Conservation (phyloP, 2,113 vertebrate species). For the Mola mola region DNA sequence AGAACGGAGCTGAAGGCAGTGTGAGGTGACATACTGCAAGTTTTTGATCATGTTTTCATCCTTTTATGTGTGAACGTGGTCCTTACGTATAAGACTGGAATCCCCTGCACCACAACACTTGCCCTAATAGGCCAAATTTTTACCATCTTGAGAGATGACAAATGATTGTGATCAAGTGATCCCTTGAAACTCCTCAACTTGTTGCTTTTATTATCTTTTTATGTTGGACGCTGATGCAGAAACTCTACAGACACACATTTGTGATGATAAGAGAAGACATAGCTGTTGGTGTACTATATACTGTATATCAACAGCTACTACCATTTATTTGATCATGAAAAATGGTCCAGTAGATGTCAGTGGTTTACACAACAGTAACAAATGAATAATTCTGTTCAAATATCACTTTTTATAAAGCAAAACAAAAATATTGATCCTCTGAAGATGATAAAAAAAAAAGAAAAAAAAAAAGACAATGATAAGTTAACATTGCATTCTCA, state of each 20-base stretch:
- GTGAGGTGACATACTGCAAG: too few relatives aligned
- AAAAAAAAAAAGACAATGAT: conserved; percentile 46
- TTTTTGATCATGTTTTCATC: too few relatives aligned
- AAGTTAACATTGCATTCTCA: conserved; percentile 70
- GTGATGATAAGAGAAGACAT: neutral
- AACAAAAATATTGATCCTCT: conserved; percentile 16
- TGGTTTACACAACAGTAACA: conserved; percentile 17
- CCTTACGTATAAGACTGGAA: too few relatives aligned
- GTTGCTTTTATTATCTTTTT: neutral
- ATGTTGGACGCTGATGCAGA: neutral
- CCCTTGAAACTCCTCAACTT: too few relatives aligned
- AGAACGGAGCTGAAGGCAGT: too few relatives aligned
- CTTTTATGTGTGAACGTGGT: too few relatives aligned
- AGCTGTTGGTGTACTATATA: neutral
- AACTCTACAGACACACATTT: neutral
- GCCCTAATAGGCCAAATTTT: too few relatives aligned
- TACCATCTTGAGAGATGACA: too few relatives aligned
- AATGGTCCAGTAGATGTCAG: conserved; percentile 31
- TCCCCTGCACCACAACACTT: too few relatives aligned
- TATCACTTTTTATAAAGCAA: conserved; percentile 1
- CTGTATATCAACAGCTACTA: conserved; percentile 14
- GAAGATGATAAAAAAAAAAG: conserved; percentile 17
- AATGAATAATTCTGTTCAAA: conserved; percentile 4
- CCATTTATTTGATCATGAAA: conserved; percentile 49
- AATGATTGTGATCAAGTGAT: too few relatives aligned